Conservation (phyloP, 2,888 invertebrate genomes). For the Gymnosoma rotundatum region DNA sequence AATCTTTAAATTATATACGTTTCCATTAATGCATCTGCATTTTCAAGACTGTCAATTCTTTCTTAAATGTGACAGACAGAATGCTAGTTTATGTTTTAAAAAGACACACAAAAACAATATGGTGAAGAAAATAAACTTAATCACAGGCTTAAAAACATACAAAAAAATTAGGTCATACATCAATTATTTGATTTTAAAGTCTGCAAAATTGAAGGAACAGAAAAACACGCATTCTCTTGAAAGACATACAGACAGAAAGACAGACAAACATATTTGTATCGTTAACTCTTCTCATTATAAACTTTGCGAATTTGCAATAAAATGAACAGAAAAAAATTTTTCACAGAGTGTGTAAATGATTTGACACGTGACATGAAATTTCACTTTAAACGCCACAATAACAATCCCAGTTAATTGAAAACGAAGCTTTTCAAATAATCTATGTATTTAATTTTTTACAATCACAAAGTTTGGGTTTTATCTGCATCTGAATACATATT, state of each 20-base stretch:
- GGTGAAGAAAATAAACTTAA: too few relatives aligned
- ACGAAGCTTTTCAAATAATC: conserved; percentile 60
- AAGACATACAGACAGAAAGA: background rate
- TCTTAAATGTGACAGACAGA: conserved; percentile 47
- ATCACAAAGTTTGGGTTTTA: conserved; percentile 7
- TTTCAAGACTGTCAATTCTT: conserved; percentile 48
- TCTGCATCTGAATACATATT: background rate
- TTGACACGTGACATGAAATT: conserved; percentile 81
- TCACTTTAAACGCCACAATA: conserved; percentile 77
- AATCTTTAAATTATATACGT: conserved; percentile 30
- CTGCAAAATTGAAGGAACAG: conserved; percentile 32
- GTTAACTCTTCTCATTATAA: conserved; percentile 39
- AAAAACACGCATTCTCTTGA: conserved; percentile 35
- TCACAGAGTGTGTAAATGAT: conserved; percentile 58
- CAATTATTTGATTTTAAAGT: conserved; percentile 36
- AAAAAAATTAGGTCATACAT: conserved; percentile 53
- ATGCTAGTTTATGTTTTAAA: conserved; percentile 38
- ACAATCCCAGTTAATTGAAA: conserved; percentile 27
- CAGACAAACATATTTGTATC: background rate
- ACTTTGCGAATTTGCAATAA: conserved; percentile 25
- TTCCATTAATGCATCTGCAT: conserved; percentile 28
- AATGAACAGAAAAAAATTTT: conserved; percentile 39
- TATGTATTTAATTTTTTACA: conserved; percentile 49
- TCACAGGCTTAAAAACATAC: conserved; percentile 12
- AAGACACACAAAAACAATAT: too few relatives aligned